Base-by-base conservation (phyloP, 1,140 invertebrate species). In the Heliconius eleuchia region DNA sequence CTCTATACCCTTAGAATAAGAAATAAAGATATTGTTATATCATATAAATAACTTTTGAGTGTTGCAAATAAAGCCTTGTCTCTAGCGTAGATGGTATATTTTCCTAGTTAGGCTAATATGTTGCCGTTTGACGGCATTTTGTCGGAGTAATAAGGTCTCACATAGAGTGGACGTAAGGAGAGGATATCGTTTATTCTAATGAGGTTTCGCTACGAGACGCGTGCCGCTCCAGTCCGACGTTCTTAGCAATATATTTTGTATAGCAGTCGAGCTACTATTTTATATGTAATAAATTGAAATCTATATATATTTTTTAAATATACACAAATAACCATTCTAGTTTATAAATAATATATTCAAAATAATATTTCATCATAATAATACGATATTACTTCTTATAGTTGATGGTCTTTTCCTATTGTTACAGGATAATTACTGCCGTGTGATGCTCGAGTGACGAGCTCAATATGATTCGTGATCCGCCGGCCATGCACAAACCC, bases 111-210 rank as follows among this genome's bases (percentile, higher is more conserved):
- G 30, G 42, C 8, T 52, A 57, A 71, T 85, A 73, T 88, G 85
- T 84, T 89, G 88, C 80, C 84, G 87, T 92, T 93, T 92, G 90
- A 92, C 88, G 88, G 91, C 91, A 90, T 91, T 93, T 94, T 93
- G 91, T 92, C 87, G 91, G 86, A 89, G 91, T 94, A 94, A 94
- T 94, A 94, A 94, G 92, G 92, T 91, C 91, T 91, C 89, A 87
- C 85, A 85, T 86, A 87, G 87, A 94, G 90, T 94, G 93, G 92
- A 93, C 92, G 91, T 90, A 90, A 92, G 91, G 88, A 92, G 89
- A 93, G 92, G 91, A 94, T 94, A 93, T 94, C 92, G 93, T 94
- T 94, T 94, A 94, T 94, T 94, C 92, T 94, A 93, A 94, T 94
- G 92, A 94, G 90, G 91, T 91, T 89, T 90, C 87, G 87, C 84